Evolutionary conservation across 1,140 invertebrate species (phyloP).

Genomic region (Coelopa frigida): DNA sequence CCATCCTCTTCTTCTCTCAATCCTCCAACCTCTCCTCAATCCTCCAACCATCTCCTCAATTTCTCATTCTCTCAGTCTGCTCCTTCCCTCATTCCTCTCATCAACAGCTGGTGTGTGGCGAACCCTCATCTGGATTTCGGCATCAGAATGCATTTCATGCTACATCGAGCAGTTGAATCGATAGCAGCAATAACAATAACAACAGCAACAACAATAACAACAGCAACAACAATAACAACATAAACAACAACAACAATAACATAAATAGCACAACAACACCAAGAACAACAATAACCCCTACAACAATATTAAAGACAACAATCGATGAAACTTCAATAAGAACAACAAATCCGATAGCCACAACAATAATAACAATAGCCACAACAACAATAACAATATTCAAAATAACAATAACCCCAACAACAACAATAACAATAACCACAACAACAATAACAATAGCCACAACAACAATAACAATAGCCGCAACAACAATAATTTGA

Average conservation of each 20-base stretch:
- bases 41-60: no score
- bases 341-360: slow-evolving; percentile 5
- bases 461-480: no score
- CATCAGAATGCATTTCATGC: slow-evolving; percentile 9
- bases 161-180: slow-evolving; percentile 5
- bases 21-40: no score
- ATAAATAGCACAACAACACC: slow-evolving; percentile 2
- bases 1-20: no score
- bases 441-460: not conserved
- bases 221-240: not conserved
- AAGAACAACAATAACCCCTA: not conserved
- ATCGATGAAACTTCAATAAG: not conserved
- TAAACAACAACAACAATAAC: not conserved
- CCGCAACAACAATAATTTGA: no score
- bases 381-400: not conserved
- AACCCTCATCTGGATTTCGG: no score
- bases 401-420: not conserved
- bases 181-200: not conserved
- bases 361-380: not conserved
- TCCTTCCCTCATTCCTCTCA: no score
- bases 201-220: slow-evolving; percentile 2
- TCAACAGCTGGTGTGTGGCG: no score
- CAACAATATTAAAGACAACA: not conserved
- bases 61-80: no score
- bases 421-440: not conserved